Percentiles rank a stretch among this genome's conserved stretches.
phyloP scores from a whole-genome alignment of 2,888 invertebrate genomes.

The Tanytarsus gracilentus region DNA sequence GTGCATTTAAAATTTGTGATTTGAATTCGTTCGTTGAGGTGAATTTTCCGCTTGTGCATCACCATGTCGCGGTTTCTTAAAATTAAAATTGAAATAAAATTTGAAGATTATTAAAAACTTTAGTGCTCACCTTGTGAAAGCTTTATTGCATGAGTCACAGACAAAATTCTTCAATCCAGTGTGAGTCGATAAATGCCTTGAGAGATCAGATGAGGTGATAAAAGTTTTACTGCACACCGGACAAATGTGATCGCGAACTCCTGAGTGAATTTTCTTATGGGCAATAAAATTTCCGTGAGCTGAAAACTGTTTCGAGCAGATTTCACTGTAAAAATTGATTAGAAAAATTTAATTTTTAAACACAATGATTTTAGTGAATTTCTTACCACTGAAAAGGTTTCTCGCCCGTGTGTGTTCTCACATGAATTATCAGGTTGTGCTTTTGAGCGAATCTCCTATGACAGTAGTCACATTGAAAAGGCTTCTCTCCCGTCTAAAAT shows the following conservation, averaged over 20 bases:
- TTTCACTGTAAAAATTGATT: conserved; percentile 40
- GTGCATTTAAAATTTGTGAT: conserved; percentile 39
- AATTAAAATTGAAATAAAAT: not conserved
- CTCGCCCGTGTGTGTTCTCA: conserved; percentile 47
- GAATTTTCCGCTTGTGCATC: conserved; percentile 41
- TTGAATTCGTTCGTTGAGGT: conserved; percentile 35
- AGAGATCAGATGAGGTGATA: conserved; percentile 52
- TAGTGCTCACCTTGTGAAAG: conserved; percentile 41
- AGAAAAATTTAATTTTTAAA: not conserved
- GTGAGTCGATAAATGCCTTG: conserved; percentile 52
- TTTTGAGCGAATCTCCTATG: conserved; percentile 52
- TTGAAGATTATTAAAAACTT: not conserved
- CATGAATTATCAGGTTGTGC: conserved; percentile 52
- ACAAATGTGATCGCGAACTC: conserved; percentile 53
- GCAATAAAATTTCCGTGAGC: conserved; percentile 54
- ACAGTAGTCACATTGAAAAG: conserved; percentile 50
- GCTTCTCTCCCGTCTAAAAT: conserved; percentile 53
- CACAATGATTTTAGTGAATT: not conserved
- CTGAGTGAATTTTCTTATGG: conserved; percentile 54
- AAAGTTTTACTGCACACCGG: conserved; percentile 51
- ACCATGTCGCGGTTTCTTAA: conserved; percentile 48
- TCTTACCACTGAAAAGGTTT: conserved; percentile 2
- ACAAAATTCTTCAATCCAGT: conserved; percentile 50
- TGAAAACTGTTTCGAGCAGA: conserved; percentile 54
- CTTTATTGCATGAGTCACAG: conserved; percentile 50